phyloP scores from a whole-genome alignment of 2,888 invertebrate genomes.

The Ormia ochracea region DNA sequence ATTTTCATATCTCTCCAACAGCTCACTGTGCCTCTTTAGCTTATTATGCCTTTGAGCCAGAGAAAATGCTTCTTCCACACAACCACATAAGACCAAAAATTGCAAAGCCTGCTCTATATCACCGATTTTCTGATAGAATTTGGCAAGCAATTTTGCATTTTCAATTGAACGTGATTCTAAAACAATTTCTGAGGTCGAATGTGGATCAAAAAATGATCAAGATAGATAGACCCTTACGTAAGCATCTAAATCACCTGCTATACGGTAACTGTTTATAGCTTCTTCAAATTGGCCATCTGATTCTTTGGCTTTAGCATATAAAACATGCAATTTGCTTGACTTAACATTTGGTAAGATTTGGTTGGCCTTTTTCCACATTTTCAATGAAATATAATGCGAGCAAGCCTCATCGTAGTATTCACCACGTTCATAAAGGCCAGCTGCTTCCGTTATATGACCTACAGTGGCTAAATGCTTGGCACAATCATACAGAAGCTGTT shows the following conservation, averaged over 20 bases:
- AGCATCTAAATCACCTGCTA: constrained; percentile 94
- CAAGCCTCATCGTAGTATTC: constrained; percentile 95
- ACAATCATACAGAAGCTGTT: constrained; percentile 89
- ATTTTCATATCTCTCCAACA: constrained; percentile 85
- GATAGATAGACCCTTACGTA: constrained; percentile 92
- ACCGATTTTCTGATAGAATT: constrained; percentile 93
- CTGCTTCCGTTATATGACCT: constrained; percentile 95
- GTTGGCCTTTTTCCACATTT: constrained; percentile 97
- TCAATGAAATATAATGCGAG: constrained; percentile 91
- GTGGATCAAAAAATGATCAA: constrained; percentile 95
- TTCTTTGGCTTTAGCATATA: constrained; percentile 93
- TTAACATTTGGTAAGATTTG: constrained; percentile 90
- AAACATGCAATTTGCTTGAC: constrained; percentile 93
- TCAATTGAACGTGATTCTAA: constrained; percentile 95
- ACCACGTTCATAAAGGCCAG: constrained; percentile 92
- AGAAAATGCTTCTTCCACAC: constrained; percentile 96
- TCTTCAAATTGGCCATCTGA: constrained; percentile 93
- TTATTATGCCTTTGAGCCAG: constrained; percentile 94
- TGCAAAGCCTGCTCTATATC: constrained; percentile 96
- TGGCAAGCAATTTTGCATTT: constrained; percentile 97
- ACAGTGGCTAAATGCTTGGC: constrained; percentile 93
- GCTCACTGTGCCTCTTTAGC: constrained; percentile 94
- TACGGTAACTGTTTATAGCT: constrained; percentile 91
- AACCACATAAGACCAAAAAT: constrained; percentile 95
- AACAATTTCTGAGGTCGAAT: constrained; percentile 94